Base-by-base conservation (phyloP, 2,888 invertebrate genomes). In the Drosophila barbarae region DNA sequence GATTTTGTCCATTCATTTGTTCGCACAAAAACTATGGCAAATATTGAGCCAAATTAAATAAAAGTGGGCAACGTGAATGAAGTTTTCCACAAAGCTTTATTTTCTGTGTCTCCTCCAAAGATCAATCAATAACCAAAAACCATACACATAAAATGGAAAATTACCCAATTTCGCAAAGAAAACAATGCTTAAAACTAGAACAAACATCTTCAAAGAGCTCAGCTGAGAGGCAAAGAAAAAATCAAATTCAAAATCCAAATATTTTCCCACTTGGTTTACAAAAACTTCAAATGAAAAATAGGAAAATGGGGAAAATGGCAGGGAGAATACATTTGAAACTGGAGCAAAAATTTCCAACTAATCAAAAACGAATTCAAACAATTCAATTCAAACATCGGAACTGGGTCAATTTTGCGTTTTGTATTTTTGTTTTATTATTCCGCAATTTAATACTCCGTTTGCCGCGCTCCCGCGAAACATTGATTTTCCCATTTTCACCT, bases 401-500 rank as follows among this genome's bases (percentile, higher is more conserved):
- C 41, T 68, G 34, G 67, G 67, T 68, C 67, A 68, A 49, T 47
- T 36, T 35, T 30, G 38, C 32, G 39, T 47, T 39, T 47, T 34
- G 34, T 58, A 53, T 66, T 66, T 66, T 67, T 56, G 46, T 47
- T 52, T 39, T 58, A 53, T 68, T 58, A 49, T 58, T 53, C 36
- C 15, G 30, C 65, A 41, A 53, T 66, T 39, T 67, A 66, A 52
- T 50, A 63, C 63, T 50, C 44, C 36, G 32, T 42, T 26, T 23
- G 2, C 34, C 28, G n/a, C 34, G 18, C 49, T 28, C 28, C 32
- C 66, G 66, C 53, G 49, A 47, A 58, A 55, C 74, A 76, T 80
- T 72, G 76, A 80, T 76, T 77, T 80, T 80, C 15, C 46, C 49
- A 59, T 51, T 51, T 34, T 9, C 51, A 47, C 55, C 26, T 30